phyloP scores from a whole-genome alignment of 2,113 vertebrate genomes.

The Noturus placidus region DNA sequence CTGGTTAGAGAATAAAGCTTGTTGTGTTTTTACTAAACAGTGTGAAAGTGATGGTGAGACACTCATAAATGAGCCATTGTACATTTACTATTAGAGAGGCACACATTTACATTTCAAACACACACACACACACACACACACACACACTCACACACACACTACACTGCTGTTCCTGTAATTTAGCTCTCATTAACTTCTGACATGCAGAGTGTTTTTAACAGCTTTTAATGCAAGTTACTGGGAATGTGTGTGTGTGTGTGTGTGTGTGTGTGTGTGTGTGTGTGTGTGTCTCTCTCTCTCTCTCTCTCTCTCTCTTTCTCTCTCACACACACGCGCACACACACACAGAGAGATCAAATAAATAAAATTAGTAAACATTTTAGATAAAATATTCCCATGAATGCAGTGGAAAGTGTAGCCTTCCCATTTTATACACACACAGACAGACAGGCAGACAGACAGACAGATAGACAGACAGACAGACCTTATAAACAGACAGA shows the following conservation, averaged over 20 bases:
- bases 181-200: not conserved
- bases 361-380: too few species aligned
- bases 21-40: not conserved
- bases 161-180: not conserved
- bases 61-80: not conserved
- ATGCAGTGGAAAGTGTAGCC: too few species aligned
- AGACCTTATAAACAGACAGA: too few species aligned
- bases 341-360: too few species aligned
- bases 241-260: not conserved
- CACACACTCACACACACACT: constrained; percentile 4
- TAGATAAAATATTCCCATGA: too few species aligned
- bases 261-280: too few species aligned
- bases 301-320: too few species aligned
- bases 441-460: too few species aligned
- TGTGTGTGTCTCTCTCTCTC: too few species aligned
- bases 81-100: not conserved
- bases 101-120: constrained; percentile 5
- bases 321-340: too few species aligned
- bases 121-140: not conserved
- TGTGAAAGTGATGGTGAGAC: not conserved
- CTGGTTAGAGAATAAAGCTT: not conserved
- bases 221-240: not conserved
- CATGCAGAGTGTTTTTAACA: not conserved
- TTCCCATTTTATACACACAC: too few species aligned
- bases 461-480: too few species aligned